These are phyloP conservation scores for Riparia riparia DNA, from an alignment of 2,113 vertebrate species.

Conservation along the genomic window DNA sequence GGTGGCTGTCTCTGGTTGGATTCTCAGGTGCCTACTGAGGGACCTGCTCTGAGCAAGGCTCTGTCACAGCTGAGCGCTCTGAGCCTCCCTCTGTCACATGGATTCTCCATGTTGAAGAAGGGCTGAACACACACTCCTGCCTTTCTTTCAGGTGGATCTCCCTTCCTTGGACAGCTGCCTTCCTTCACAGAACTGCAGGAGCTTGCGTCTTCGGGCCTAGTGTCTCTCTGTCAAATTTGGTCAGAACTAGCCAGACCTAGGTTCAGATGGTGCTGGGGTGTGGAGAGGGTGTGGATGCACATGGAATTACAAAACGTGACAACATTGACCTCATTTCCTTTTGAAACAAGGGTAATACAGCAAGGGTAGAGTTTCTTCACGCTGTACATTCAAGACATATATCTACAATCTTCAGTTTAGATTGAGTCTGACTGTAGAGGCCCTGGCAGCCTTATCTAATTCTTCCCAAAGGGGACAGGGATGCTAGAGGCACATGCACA, in stretches of 20 bases:
- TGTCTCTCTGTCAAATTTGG: not conserved
- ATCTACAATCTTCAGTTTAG: not conserved
- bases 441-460: not conserved
- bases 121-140: not conserved
- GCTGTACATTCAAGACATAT: not conserved
- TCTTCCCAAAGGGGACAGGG: not conserved
- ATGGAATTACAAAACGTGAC: accelerated
- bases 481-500: not conserved
- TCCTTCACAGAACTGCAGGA: not conserved
- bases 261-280: not conserved
- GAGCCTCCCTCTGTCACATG: not conserved
- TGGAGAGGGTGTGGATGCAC: not conserved
- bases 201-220: not conserved
- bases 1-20: not conserved
- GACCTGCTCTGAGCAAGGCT: not conserved
- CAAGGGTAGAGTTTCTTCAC: not conserved
- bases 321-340: not conserved
- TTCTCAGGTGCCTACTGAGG: not conserved
- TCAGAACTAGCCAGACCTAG: not conserved
- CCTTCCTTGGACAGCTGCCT: not conserved
- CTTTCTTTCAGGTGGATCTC: not conserved
- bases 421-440: not conserved
- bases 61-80: not conserved
- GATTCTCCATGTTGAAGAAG: not conserved
- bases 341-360: not conserved